Percentiles rank a stretch among this genome's conserved stretches.
These are phyloP conservation scores for Dromaius novaehollandiae DNA, from an alignment of 2,113 vertebrate species.

Conservation along the genomic window DNA sequence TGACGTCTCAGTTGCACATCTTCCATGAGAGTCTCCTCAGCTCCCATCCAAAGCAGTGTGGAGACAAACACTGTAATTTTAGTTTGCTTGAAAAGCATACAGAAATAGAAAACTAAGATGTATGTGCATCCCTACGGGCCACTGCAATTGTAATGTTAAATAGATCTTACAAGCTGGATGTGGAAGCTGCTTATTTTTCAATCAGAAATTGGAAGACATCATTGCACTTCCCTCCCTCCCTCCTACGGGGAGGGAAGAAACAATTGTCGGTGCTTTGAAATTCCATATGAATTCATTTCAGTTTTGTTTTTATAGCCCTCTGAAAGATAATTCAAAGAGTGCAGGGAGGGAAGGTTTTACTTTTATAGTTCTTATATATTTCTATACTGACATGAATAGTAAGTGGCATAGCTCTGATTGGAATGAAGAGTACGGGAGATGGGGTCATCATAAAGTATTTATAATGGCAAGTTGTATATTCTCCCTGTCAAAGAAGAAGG, in stretches of 20 bases:
- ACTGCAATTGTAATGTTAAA: not conserved
- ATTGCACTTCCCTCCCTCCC: not conserved
- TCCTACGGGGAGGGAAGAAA: not conserved
- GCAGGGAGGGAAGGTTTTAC: conserved; percentile 1
- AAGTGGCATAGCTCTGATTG: conserved; percentile 58
- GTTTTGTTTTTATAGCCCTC: conserved; percentile 46
- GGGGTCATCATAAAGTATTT: conserved; percentile 69
- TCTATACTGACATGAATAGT: conserved; percentile 42
- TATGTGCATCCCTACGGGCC: not conserved
- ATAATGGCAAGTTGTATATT: conserved; percentile 45
- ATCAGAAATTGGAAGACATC: not conserved
- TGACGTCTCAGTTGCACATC: rapidly evolving
- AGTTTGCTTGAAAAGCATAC: not conserved
- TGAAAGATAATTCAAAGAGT: conserved; percentile 33
- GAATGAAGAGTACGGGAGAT: conserved; percentile 44
- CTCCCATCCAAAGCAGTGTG: not conserved
- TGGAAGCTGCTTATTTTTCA: conserved; percentile 28
- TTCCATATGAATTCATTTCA: conserved; percentile 33
- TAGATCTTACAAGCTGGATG: not conserved
- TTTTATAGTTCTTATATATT: conserved; percentile 46
- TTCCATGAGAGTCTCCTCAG: not conserved
- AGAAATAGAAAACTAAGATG: not conserved
- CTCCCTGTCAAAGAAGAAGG: conserved; percentile 40
- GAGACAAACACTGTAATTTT: not conserved
- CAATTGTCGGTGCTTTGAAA: conserved; percentile 21